Conservation (phyloP, 2,797 vertebrate species). For the Platyrinchus mystaceus region DNA sequence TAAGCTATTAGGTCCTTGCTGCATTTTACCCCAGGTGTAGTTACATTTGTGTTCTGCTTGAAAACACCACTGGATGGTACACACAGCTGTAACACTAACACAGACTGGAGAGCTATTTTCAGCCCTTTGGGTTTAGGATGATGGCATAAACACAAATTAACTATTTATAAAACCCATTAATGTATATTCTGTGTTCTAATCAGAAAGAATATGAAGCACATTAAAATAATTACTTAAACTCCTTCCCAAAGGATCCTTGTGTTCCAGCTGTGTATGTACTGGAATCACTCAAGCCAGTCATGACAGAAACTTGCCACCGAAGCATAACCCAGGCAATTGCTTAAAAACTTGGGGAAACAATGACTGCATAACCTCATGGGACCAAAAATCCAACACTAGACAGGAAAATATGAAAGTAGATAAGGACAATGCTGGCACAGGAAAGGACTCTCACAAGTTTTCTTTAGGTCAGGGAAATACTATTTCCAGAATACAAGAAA, state of each 20-base stretch:
- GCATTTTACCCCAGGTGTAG: constrained; percentile 21
- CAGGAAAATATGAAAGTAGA: neutral
- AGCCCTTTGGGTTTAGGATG: constrained; percentile 9
- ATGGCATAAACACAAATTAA: constrained; percentile 46
- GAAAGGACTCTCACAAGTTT: neutral
- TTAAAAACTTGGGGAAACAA: constrained; percentile 8
- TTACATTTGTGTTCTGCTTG: constrained; percentile 6
- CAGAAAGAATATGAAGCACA: constrained; percentile 49
- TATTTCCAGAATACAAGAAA: neutral
- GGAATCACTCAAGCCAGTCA: constrained; percentile 23
- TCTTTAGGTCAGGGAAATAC: neutral
- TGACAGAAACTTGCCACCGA: neutral
- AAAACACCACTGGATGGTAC: neutral
- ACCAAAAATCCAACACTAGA: neutral
- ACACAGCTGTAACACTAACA: neutral
- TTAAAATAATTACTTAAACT: constrained; percentile 58
- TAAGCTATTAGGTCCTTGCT: neutral
- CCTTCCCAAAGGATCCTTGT: constrained; percentile 35
- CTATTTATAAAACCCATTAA: constrained; percentile 56
- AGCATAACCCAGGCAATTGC: neutral
- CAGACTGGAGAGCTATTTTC: neutral
- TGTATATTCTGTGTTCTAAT: constrained; percentile 47
- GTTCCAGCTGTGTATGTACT: constrained; percentile 10
- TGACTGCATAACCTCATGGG: neutral
- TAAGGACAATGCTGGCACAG: neutral